A percentile compares a stretch with the other conserved stretches of the same genome.
These are phyloP conservation scores for Idris sp. DNA, from an alignment of 1,140 invertebrate genomes.

Conservation along the genomic window DNA sequence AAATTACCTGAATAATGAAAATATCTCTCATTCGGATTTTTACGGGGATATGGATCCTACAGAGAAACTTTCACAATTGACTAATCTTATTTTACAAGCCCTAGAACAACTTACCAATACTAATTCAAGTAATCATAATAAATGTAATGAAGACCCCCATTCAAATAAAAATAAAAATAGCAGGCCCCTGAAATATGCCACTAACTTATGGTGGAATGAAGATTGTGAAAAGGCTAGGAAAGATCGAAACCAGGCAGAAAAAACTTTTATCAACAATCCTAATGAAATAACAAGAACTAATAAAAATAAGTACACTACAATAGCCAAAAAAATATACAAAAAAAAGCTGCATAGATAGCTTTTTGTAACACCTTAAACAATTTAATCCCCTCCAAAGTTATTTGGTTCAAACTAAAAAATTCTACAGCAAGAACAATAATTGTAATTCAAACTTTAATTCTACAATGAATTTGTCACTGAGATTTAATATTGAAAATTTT, in stretches of 20 bases:
- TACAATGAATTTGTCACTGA: constrained; percentile 6
- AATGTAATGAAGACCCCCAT: too few species aligned
- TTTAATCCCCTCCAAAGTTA: constrained; percentile 2
- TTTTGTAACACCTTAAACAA: neutral
- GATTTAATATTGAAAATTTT: too few species aligned
- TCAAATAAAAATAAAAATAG: too few species aligned
- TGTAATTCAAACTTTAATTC: constrained; percentile 10
- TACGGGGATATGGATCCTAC: too few species aligned
- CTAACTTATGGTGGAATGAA: constrained; percentile 10
- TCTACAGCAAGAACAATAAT: constrained; percentile 16
- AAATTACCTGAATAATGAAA: too few species aligned
- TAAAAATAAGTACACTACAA: constrained; percentile 10
- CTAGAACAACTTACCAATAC: too few species aligned
- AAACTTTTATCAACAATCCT: constrained; percentile 1
- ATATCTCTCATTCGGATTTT: too few species aligned
- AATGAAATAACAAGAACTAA: neutral
- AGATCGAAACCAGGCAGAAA: constrained; percentile 12
- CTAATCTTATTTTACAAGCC: too few species aligned
- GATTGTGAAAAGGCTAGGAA: constrained; percentile 1
- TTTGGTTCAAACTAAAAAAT: constrained; percentile 31
- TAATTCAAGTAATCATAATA: too few species aligned
- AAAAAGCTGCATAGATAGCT: neutral
- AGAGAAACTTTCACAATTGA: too few species aligned
- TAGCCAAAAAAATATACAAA: constrained; percentile 10
- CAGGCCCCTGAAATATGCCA: too few species aligned